These are phyloP conservation scores for Bos taurus DNA, from an alignment of 2,113 vertebrate species.

Conservation along the genomic window ARS-UCD2.0 NC_037348.1:24264501-24265000, in stretches of 20 bases:
- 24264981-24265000: neutral
- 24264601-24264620: neutral
- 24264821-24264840: neutral
- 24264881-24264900: neutral
- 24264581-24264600: slow-evolving; percentile 1
- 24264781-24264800: neutral
- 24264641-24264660: slow-evolving; percentile 84
- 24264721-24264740: neutral
- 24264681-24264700: slow-evolving; percentile 92
- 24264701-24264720: slow-evolving; percentile 86
- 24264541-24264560: slow-evolving; percentile 33
- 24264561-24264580: slow-evolving; percentile 44
- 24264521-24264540: slow-evolving; percentile 40
- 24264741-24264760: neutral
- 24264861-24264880: neutral
- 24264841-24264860: slow-evolving; percentile 11
- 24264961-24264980: neutral
- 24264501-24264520: slow-evolving; percentile 42
- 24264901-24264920: neutral
- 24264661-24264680: slow-evolving; percentile 94
- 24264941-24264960: neutral
- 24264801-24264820: neutral
- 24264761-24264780: neutral
- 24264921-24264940: neutral
- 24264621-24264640: slow-evolving; percentile 93